Evolutionary conservation across 1,140 invertebrate species (phyloP), one percentile per base, ranked within the genome.

Genomic region (Aphelenchoides fujianensis): DNA sequence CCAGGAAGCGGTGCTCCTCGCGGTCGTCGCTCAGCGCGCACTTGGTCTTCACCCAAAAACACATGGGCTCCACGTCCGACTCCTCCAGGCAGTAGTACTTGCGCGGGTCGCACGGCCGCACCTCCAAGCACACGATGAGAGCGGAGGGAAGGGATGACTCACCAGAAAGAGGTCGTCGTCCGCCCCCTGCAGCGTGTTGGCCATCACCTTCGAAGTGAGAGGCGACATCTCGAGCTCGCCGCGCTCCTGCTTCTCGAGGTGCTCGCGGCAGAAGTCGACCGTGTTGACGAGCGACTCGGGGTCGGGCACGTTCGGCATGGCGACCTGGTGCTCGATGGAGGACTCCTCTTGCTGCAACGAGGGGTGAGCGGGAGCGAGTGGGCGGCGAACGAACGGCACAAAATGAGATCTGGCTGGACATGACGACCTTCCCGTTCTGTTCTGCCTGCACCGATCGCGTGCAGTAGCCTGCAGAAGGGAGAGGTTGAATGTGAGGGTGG

Each of bases 381-480:
- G 41, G n/a, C n/a, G n/a, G n/a, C n/a, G 1, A 64, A 62, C 78
- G 34, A 61, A 79, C 78, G 59, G 57, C 48, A 64, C 82, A 83
- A 54, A 81, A 80, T 23, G 82, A 84, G 9, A 81, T 75, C 55
- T 81, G 79, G 23, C 71, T 72, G 2, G 69, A 72, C 53, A 82
- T 77, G 31, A 84, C 82, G 12, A 68, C 63, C 12, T 74, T 71
- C 30, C 79, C 79, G 71, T 81, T 68, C 66, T 81, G 79, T 52
- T 72, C 55, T 0, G 82, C 79, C 67, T 81, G 70, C 1, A 81
- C 81, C 19, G 64, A 59, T 48, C 79, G 55, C 30, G 81, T 84
- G 72, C 74, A 81, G 64, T 75, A 81, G 9, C 53, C 41, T 59
- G 55, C 55, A 59, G 34, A 59, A 5, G 5, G 34, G 23, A 48